Evolutionary conservation across 2,888 invertebrate genomes (phyloP).

Genomic region (Eupeodes latifasciatus): DNA sequence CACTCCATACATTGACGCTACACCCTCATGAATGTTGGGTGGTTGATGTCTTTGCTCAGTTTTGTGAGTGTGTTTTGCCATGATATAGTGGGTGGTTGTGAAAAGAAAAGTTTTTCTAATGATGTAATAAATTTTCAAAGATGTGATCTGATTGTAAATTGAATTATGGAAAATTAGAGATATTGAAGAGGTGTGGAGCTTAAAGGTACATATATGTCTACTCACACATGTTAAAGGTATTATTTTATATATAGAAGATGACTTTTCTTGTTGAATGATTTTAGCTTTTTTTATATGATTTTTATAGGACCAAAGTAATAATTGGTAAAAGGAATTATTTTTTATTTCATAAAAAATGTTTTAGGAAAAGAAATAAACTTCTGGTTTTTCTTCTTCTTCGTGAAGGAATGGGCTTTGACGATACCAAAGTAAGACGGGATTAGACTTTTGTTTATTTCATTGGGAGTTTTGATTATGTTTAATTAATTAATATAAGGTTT

Average conservation of each 20-base stretch:
- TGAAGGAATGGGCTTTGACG: too few relatives aligned
- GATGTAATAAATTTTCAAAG: slow-evolving; percentile 68
- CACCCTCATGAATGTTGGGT: not conserved
- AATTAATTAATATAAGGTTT: too few relatives aligned
- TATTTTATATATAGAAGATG: not conserved
- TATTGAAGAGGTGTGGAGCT: slow-evolving; percentile 14
- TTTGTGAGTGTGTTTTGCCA: not conserved
- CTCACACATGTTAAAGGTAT: not conserved
- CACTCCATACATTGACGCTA: too few relatives aligned
- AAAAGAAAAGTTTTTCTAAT: slow-evolving; percentile 62
- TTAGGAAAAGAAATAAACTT: too few relatives aligned
- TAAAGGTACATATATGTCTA: not conserved
- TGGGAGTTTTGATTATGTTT: too few relatives aligned
- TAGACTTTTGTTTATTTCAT: too few relatives aligned
- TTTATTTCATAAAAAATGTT: too few relatives aligned
- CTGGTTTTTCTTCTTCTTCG: too few relatives aligned
- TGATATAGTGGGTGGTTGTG: not conserved
- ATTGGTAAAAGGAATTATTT: not conserved
- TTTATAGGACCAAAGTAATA: not conserved
- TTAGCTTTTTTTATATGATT: not conserved
- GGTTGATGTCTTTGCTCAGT: slow-evolving; percentile 18
- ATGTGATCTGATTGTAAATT: slow-evolving; percentile 70
- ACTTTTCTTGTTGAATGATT: slow-evolving; percentile 31
- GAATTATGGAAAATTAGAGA: slow-evolving; percentile 54
- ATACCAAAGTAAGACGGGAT: too few relatives aligned